phyloP scores from a whole-genome alignment of 2,888 invertebrate species.

The Mimachlamys varia region DNA sequence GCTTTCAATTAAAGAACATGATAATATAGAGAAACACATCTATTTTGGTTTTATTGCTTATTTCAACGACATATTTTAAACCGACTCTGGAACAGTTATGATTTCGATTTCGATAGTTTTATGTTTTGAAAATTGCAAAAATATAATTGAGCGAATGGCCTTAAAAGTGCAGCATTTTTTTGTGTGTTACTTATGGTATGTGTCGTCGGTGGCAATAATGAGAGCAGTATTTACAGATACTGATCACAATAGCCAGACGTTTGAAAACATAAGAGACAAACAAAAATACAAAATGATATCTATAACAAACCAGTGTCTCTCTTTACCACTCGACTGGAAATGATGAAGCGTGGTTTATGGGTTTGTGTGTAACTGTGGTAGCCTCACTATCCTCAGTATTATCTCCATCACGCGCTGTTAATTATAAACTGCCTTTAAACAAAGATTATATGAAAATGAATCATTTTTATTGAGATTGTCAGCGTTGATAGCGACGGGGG shows the following conservation, averaged over 20 bases:
- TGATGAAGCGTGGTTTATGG: constrained; percentile 18
- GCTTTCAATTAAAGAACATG: not conserved
- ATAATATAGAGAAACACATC: not conserved
- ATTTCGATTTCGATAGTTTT: constrained; percentile 13
- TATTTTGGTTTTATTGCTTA: not conserved
- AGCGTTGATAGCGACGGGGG: not conserved
- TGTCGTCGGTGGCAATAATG: not conserved
- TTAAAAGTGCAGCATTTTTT: not conserved
- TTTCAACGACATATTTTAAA: not conserved
- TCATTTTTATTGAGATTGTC: constrained; percentile 8
- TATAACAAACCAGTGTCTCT: not conserved
- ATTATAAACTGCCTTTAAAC: constrained; percentile 9
- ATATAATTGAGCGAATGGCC: not conserved
- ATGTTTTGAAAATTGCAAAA: constrained; percentile 13
- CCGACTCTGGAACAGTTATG: not conserved
- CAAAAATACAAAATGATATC: constrained; percentile 7
- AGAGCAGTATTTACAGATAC: not conserved
- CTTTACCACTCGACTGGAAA: not conserved
- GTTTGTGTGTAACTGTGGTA: not conserved
- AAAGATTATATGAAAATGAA: constrained; percentile 36
- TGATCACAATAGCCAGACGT: not conserved
- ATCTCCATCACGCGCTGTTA: not conserved
- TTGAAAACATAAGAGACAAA: not conserved
- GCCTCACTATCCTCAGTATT: not conserved
- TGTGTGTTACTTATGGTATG: not conserved